Percentiles rank a stretch among this genome's conserved stretches.
These are phyloP conservation scores for Ancistrus triradiatus DNA, from an alignment of 2,113 vertebrate genomes.

Conservation along the genomic window DNA sequence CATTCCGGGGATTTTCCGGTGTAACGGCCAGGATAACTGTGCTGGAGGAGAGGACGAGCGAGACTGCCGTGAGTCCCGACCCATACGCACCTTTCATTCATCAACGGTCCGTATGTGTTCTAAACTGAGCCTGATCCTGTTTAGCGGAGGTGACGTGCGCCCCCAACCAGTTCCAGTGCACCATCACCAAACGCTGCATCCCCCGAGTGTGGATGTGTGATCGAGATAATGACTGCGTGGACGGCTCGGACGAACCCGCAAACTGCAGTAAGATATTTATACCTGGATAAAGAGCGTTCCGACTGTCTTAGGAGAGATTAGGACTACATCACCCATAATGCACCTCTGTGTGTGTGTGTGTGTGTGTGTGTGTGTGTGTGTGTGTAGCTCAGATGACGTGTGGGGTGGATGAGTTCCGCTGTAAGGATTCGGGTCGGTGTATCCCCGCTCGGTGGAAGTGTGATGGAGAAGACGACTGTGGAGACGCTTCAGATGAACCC, in stretches of 20 bases:
- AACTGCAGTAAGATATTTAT: slow-evolving; percentile 87
- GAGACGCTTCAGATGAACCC: slow-evolving; percentile 90
- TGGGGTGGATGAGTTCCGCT: slow-evolving; percentile 91
- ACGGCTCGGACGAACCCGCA: slow-evolving; percentile 90
- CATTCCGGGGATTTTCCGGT: slow-evolving; percentile 94
- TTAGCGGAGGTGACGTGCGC: slow-evolving; percentile 94
- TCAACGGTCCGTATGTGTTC: neutral
- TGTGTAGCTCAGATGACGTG: slow-evolving; percentile 91
- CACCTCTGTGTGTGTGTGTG: neutral
- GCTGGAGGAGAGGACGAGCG: slow-evolving; percentile 93
- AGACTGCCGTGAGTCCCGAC: slow-evolving; percentile 92
- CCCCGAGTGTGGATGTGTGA: slow-evolving; percentile 96
- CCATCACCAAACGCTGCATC: slow-evolving; percentile 95
- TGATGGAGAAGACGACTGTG: slow-evolving; percentile 92
- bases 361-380: slow-evolving; percentile 8
- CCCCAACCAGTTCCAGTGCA: slow-evolving; percentile 96
- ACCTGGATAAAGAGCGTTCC: no score
- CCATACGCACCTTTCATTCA: neutral
- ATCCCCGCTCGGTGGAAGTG: slow-evolving; percentile 97
- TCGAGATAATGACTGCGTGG: slow-evolving; percentile 95
- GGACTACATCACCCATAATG: neutral
- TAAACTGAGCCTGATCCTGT: slow-evolving; percentile 32
- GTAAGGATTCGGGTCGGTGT: slow-evolving; percentile 92
- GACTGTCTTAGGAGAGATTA: no score
- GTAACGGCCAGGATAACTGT: slow-evolving; percentile 96